Percentiles rank a stretch among this genome's conserved stretches.
phyloP scores from a whole-genome alignment of 2,797 vertebrate species.

The Acrossocheilus fasciatus region DNA sequence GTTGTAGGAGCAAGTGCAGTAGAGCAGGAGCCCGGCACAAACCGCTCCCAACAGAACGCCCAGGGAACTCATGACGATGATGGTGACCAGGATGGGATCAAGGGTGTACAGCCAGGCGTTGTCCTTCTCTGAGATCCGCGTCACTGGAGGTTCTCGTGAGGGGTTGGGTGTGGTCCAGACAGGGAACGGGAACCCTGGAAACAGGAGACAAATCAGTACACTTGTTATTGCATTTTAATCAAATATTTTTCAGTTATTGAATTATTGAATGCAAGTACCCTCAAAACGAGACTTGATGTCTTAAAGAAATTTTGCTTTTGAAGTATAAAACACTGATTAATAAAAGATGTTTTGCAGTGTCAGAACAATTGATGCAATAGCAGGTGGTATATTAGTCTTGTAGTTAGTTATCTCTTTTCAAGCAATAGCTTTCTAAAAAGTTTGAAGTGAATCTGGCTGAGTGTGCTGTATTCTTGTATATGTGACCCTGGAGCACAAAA shows the following conservation, averaged over 20 bases:
- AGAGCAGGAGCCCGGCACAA: slow-evolving; percentile 93
- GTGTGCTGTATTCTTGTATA: background rate
- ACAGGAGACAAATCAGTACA: background rate
- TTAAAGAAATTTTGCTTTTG: background rate
- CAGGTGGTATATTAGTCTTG: background rate
- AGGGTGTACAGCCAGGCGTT: slow-evolving; percentile 94
- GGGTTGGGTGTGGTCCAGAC: slow-evolving; percentile 85
- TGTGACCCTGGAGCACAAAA: background rate
- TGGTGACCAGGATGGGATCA: slow-evolving; percentile 97
- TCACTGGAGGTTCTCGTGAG: slow-evolving; percentile 84
- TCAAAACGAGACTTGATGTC: background rate
- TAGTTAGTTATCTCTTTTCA: background rate
- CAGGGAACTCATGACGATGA: slow-evolving; percentile 97
- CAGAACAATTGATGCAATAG: background rate
- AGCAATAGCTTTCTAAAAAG: background rate
- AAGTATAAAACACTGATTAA: background rate
- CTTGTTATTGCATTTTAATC: background rate
- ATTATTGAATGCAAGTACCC: background rate
- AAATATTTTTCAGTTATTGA: background rate
- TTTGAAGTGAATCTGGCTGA: background rate
- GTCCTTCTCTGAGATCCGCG: slow-evolving; percentile 86
- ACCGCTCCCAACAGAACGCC: slow-evolving; percentile 93
- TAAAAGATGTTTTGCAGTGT: background rate
- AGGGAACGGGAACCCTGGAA: slow-evolving; percentile 81
- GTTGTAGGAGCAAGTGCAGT: slow-evolving; percentile 94